Base-by-base conservation (phyloP, 2,113 vertebrate species). In the Cyanoramphus novaezelandiae region DNA sequence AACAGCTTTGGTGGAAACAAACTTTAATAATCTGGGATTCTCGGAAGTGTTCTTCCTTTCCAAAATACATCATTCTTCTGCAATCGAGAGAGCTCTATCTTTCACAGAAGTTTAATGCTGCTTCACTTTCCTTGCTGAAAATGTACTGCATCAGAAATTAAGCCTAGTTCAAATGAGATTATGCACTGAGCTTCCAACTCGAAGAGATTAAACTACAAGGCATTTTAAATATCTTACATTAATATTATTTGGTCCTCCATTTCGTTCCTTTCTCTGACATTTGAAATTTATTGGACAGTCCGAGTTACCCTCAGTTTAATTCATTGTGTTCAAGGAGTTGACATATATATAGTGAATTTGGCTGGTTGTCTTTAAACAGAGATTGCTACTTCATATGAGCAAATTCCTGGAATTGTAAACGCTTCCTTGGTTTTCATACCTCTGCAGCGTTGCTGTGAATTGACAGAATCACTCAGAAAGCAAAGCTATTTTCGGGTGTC, bases 21-120 rank as follows among this genome's bases (percentile, higher is more conserved):
- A 25, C 64, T 86, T 37, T 44, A 63, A 5, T 52, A 84, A 95
- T 84, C 65, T 82, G 69, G 31, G 86, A 87, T 95, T 96, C 92
- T 94, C 47, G 6, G 90, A 92, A 92, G 77, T 52, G 72, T 64
- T 46, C n/a, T 88, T 94, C 47, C 80, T 94, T 96, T 96, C 91
- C 89, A 81, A 86, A 77, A 88, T 90, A 33, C 9, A 68, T 47
- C 52, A 44, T 63, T n/a, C 20, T 69, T 72, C 52, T 74, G 67
- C 0, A 23, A 86, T 80, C 0, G 13, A 76, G 82, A 83, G 76
- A 47, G 50, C 27, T 92, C 43, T 81, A 1, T 77, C 82, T 71
- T 82, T 80, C 63, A 69, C 59, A 53, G 31, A 79, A 69, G n/a
- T 37, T 82, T 46, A 60, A 62, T 71, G 27, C 46, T 47, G 15